Evolutionary conservation across 2,888 invertebrate genomes (phyloP), one percentile per base, ranked within the genome.

Genomic region (Calameuta idolon): DNA sequence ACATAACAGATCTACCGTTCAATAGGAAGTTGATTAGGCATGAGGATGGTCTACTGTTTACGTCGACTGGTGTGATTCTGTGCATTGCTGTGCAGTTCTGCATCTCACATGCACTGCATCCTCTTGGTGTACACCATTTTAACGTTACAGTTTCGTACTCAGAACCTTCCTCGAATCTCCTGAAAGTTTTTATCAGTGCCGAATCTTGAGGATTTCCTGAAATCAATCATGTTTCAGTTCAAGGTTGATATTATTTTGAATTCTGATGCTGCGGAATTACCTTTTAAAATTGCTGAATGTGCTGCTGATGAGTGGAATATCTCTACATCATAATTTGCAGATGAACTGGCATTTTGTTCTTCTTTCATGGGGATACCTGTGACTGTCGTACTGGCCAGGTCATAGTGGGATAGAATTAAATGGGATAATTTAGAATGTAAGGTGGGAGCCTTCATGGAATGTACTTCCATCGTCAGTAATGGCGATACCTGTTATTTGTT

Each of bases 331-430:
- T 99, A 99, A 92, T 99, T 99, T 0, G 99, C 98, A 78, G 99
- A 99, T 0, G 98, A 98, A 90, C 97, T 97, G 0, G 98, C 98
- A 91, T 99, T 99, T 93, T 99, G 98, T 91, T 99, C 99, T 92
- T 99, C 99, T 93, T 99, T 99, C 99, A 99, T 99, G 1, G 99
- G 99, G 87, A 99, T 99, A 4, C 99, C 98, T 11, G 98, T 98
- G 0, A 99, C 99, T 0, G 99, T 99, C 1, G 99, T 99, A 79
- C 97, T 98, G 0, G 98, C 97, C 74, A 99, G 93, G 89, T 97
- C 95, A 87, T 98, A 99, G 90, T 99, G 98, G 4, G 95, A 94
- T 85, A 97, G 91, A 83, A 97, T 96, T 11, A 97, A 91, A 74
- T 95, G 94, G 0, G 96, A 95, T 12, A 97, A 91, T 85, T 97